Conservation (phyloP, 2,113 vertebrate species). For the Mesembrinibis cayennensis region DNA sequence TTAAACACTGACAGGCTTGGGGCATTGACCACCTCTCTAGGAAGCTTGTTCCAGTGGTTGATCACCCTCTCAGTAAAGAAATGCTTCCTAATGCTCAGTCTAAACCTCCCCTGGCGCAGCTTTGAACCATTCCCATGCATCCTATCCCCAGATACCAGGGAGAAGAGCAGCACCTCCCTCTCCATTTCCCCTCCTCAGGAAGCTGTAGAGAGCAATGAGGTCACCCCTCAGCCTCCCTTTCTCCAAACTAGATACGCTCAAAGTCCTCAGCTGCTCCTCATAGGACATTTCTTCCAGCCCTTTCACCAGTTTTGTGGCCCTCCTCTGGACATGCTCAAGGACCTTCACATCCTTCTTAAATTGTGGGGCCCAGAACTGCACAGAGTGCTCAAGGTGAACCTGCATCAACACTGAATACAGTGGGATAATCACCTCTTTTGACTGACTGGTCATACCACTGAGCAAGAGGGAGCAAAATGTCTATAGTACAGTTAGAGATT, state of each 20-base stretch:
- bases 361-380: too few species aligned
- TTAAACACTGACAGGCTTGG: background rate
- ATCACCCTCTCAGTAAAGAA: background rate
- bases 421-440: accelerated
- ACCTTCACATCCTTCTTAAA: too few species aligned
- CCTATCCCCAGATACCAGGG: background rate
- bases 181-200: background rate
- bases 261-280: too few species aligned
- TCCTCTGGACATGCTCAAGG: too few species aligned
- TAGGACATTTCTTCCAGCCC: too few species aligned
- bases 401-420: accelerated
- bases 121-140: background rate
- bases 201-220: too few species aligned
- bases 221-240: too few species aligned
- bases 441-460: background rate
- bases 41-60: background rate
- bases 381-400: too few species aligned
- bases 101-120: background rate
- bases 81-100: background rate
- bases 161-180: background rate
- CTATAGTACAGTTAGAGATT: background rate
- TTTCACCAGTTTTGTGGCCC: too few species aligned
- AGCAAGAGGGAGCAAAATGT: background rate
- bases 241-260: too few species aligned
- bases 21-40: accelerated